Evolutionary conservation across 2,113 vertebrate genomes (phyloP), one percentile per base, ranked within the genome.

Genomic region (Dascyllus trimaculatus): DNA sequence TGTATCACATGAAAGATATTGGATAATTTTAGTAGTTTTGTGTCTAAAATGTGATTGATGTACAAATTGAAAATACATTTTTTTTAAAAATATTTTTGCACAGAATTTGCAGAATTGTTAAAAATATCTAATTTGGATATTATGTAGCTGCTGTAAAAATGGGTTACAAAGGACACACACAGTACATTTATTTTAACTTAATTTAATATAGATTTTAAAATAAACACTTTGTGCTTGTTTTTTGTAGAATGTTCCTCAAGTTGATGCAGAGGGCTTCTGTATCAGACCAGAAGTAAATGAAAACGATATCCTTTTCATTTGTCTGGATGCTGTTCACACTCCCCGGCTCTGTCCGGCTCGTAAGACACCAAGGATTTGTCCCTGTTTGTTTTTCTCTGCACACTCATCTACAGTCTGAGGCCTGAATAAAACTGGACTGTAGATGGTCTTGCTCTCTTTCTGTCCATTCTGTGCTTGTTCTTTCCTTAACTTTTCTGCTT

Each of bases 211-310:
- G 40, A 43, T 43, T 43, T 43, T 15, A 15, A 43, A 15, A 2
- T 2, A 1, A 15, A 15, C 13, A 14, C 15, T 43, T 43, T 54
- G 21, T 69, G 2, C 60, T 69, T 72, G 21, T 80, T 85, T 40
- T 40, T 82, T 88, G 65, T 71, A 99, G 98, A 99, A 97, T 76
- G 95, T 96, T 88, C 97, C 97, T 76, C 96, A 95, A 88, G 96
- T 99, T 17, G 98, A 99, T 86, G 97, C 96, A 52, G 98, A 99
- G 90, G 98, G 98, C 18, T 99, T 96, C 93, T 98, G 97, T 85
- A 97, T 99, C 94, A 96, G 97, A 87, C 98, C 98, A 66, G 96
- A 99, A 95, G 84, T 86, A 80, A 95, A 95, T 85, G 97, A 97
- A 86, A 98, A 96, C 89, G 91, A 97, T 97, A 99, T 99, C 98